phyloP scores from a whole-genome alignment of 2,797 vertebrate genomes.

The Babyrousa celebensis region DNA sequence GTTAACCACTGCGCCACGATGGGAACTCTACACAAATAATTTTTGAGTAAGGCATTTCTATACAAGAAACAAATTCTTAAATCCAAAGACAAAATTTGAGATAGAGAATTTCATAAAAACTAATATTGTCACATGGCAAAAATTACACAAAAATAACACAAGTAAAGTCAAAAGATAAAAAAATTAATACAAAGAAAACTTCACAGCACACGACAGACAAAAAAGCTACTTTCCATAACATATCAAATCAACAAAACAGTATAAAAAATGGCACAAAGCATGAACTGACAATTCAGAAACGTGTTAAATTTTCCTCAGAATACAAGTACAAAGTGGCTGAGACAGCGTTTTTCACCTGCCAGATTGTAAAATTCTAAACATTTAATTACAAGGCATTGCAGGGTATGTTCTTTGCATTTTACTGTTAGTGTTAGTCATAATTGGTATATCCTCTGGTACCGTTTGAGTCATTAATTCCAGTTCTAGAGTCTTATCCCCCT shows the following conservation, averaged over 20 bases:
- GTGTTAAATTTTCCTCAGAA: slow-evolving; percentile 1
- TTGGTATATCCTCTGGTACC: background rate
- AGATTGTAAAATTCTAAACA: slow-evolving; percentile 6
- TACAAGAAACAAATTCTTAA: slow-evolving; percentile 13
- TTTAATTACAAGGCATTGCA: background rate
- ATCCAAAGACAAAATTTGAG: slow-evolving; percentile 17
- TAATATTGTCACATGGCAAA: slow-evolving; percentile 18
- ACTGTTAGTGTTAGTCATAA: background rate
- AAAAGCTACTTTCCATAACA: slow-evolving; percentile 9
- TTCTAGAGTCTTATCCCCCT: background rate
- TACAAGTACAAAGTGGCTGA: slow-evolving; percentile 18
- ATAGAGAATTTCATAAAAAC: background rate
- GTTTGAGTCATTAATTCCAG: slow-evolving; percentile 1
- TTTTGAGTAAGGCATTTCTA: slow-evolving; percentile 23
- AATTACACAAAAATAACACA: background rate
- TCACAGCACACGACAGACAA: background rate
- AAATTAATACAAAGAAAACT: slow-evolving; percentile 41
- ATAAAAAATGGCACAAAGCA: slow-evolving; percentile 13
- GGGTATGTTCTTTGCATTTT: background rate
- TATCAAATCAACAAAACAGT: slow-evolving; percentile 19
- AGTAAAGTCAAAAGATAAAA: slow-evolving; percentile 53
- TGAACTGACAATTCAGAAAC: slow-evolving; percentile 41
- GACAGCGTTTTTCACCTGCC: background rate
- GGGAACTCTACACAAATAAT: background rate
- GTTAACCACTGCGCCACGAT: too few relatives aligned